Evolutionary conservation across 2,888 invertebrate species (phyloP).

Genomic region (Pteria penguin): DNA sequence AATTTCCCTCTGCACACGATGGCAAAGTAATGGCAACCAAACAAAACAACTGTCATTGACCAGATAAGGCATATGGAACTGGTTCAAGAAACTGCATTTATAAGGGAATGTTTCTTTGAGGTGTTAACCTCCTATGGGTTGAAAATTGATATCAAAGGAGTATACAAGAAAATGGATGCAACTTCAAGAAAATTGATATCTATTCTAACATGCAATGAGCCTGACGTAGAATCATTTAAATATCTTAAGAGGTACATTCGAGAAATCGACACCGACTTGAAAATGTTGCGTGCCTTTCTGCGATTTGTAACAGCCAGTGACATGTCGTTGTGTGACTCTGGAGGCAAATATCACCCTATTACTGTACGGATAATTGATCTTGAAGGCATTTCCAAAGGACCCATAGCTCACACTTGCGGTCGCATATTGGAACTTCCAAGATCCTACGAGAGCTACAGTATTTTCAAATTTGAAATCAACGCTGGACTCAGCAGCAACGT

Average conservation of each 20-base stretch:
- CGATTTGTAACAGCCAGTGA: conserved; percentile 14
- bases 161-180: background rate
- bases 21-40: background rate
- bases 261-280: background rate
- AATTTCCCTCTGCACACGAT: background rate
- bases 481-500: conserved; percentile 5
- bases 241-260: conserved; percentile 11
- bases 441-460: conserved; percentile 1
- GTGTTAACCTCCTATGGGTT: background rate
- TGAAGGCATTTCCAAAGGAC: background rate
- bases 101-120: conserved; percentile 13
- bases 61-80: conserved; percentile 1
- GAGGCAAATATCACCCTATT: conserved; percentile 10
- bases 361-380: background rate
- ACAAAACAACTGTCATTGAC: background rate
- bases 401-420: conserved; percentile 18
- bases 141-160: background rate
- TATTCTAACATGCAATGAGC: background rate
- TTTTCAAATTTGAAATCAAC: conserved; percentile 21
- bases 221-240: conserved; percentile 7
- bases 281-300: conserved; percentile 4
- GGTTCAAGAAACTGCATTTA: background rate
- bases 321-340: conserved; percentile 6
- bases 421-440: conserved; percentile 7
- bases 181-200: background rate